Base-by-base conservation (phyloP, 2,113 vertebrate genomes). In the Ptychochromis oligacanthus region DNA sequence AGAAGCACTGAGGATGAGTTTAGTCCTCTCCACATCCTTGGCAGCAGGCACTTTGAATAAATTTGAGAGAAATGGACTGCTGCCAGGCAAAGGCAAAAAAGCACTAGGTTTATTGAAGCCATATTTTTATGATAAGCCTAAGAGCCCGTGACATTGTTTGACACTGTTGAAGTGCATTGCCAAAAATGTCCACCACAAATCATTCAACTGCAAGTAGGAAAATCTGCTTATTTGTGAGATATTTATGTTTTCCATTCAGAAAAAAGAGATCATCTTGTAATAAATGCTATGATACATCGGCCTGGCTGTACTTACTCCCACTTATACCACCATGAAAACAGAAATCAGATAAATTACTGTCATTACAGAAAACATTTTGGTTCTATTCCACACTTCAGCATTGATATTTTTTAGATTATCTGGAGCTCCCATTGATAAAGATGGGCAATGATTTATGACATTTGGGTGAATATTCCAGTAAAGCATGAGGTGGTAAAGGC, bases 1-100 rank as follows among this genome's bases (percentile, higher is more conserved):
- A 82, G 61, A 82, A 83, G 87, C 18, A 61, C 40, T 34, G n/a
- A 79, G 31, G 34, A 83, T 26, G 55, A 72, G 49, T 82, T 82
- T 36, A 77, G 15, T 64, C 54, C 26, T 77, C 58, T 72, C 49
- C 28, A 31, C 55, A 61, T 55, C 8, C 52, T 6, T 26, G 3
- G 26, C 40, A 60, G 24, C 60, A 77, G 36, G 24, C 20, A 12
- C 24, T 1, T 56, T 22, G 11, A 72, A 46, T 43, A 61, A 13
- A 74, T 81, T 76, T 24, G 20, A 75, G 26, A 79, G 64, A 49
- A 43, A 52, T 14, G 15, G 75, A 55, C 18, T 12, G 24, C 3
- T 15, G 14, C 59, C 15, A 80, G 12, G 17, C 52, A 62, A 59
- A 83, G 54, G 18, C 22, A 81, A 65, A 12, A 28, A 52, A 31